Evolutionary conservation across 2,797 vertebrate species (phyloP), one percentile per base, ranked within the genome.

Genomic region (Anas georgica): DNA sequence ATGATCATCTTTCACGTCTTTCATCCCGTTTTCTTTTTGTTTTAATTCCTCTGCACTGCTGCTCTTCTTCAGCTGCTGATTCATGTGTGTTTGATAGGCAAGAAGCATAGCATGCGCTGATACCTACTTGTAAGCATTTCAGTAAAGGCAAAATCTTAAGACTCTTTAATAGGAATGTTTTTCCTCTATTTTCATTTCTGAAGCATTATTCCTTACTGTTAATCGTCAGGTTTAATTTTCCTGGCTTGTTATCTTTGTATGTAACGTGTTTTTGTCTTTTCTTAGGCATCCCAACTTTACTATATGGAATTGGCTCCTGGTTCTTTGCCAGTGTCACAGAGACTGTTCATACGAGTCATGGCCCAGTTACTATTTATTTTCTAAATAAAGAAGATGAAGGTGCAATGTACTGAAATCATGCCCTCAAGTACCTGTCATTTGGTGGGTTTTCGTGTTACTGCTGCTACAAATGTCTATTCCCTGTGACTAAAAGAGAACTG

Each of bases 301-400:
- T 99, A 6, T 99, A 99, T 93, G 99, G 99, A 89, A 93, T 99
- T 45, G 99, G 99, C 63, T 99, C 99, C 97, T 99, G 99, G 99
- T 98, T 99, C 97, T 98, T 99, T 97, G 98, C 98, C 86, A 98
- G 98, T 92, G 98, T 99, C 92, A 97, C 98, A 86, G 99, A 99
- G 97, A 99, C 98, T 3, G 99, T 99, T 67, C 98, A 98, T 77
- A 99, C 99, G 1, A 98, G 98, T 94, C 97, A 94, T 12, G 99
- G 99, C 95, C 98, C 99, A 10, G 98, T 99, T 89, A 99, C 98
- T 3, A 96, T 99, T 93, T 99, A 99, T 98, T 99, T 99, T 85
- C 98, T 99, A 43, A 99, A 99, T 97, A 99, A 99, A 97, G 99
- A 99, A 98, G 98, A 99, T 10, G 98, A 99, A 96, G 99, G 98